Percentiles rank a stretch among this genome's conserved stretches.
These are phyloP conservation scores for Porites evermanni DNA, from an alignment of 92 coral and sea anemone species.

Conservation along the genomic window DNA sequence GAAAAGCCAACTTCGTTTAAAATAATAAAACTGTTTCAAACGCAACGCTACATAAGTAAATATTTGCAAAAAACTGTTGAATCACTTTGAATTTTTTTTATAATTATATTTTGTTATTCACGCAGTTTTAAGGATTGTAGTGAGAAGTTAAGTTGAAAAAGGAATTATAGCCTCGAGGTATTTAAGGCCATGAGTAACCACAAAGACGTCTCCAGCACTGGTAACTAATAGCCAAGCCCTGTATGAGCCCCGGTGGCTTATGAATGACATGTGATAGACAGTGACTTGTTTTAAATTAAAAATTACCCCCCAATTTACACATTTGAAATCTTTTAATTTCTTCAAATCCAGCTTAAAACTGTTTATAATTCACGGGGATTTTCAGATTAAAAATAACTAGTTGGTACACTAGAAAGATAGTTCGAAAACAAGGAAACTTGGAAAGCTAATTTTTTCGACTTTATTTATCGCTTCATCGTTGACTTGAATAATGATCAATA, in stretches of 20 bases:
- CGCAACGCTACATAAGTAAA: background rate
- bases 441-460: too few species aligned
- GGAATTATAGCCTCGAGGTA: background rate
- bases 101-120: conserved; percentile 4
- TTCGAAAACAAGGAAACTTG: too few species aligned
- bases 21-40: background rate
- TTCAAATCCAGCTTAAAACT: background rate
- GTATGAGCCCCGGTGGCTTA: background rate
- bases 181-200: background rate
- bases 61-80: conserved; percentile 3
- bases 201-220: background rate
- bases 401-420: background rate
- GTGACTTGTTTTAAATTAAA: background rate
- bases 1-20: background rate
- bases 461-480: too few species aligned
- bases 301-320: conserved; percentile 3
- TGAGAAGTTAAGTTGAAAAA: background rate
- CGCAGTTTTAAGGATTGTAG: background rate
- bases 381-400: background rate
- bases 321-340: conserved; percentile 7
- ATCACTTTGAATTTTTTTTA: background rate
- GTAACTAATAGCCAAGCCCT: too few species aligned
- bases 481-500: too few species aligned
- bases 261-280: background rate
- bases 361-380: background rate